These are phyloP conservation scores for Trachemys scripta DNA, from an alignment of 2,113 vertebrate genomes.

Conservation along the genomic window DNA sequence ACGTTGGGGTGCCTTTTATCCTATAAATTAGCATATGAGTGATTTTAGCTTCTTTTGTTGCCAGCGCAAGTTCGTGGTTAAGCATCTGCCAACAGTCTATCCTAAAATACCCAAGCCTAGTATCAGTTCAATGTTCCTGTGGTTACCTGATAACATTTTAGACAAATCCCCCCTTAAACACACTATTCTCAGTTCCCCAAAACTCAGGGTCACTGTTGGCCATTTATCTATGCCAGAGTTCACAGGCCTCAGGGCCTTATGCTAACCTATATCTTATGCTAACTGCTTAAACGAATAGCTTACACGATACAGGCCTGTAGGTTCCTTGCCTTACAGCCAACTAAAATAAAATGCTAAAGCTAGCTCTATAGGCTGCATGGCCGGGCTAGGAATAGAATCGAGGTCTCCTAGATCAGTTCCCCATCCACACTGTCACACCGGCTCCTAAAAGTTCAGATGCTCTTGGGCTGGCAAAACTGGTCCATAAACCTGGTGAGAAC, in stretches of 20 bases:
- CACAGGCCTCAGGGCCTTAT: background rate
- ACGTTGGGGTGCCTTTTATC: background rate
- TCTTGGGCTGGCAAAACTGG: background rate
- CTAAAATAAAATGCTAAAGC: background rate
- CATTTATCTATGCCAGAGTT: no score
- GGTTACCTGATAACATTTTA: background rate
- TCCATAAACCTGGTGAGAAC: background rate
- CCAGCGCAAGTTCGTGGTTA: background rate
- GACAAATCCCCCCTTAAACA: background rate
- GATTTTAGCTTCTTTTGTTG: background rate
- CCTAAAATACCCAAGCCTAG: background rate
- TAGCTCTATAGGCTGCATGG: background rate
- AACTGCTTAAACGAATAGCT: background rate
- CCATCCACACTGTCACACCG: background rate
- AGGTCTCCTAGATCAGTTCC: background rate
- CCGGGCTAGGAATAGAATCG: background rate
- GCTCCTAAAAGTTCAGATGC: background rate
- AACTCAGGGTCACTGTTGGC: background rate
- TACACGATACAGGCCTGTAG: background rate
- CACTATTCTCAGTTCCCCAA: background rate
- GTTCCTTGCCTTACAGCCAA: background rate
- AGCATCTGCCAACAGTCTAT: background rate
- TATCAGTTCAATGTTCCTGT: background rate
- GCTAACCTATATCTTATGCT: background rate
- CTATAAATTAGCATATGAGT: background rate